These are phyloP conservation scores for Drosophila leontia DNA, from an alignment of 1,140 invertebrate genomes.

Conservation along the genomic window DNA sequence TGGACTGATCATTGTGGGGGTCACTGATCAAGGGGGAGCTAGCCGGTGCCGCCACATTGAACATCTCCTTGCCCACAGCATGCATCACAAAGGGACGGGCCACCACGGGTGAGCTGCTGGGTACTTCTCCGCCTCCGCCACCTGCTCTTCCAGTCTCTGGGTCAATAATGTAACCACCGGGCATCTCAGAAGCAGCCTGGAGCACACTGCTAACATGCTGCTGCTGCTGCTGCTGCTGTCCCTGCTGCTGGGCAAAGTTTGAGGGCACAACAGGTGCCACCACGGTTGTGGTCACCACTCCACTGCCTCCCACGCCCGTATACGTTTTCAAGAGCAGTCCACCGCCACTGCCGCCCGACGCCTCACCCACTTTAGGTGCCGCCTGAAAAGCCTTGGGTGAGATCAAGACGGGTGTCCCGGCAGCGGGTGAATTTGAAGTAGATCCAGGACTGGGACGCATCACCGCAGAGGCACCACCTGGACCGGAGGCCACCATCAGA, in stretches of 20 bases:
- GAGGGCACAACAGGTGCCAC: background rate
- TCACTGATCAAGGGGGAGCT: constrained; percentile 70
- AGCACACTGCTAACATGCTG: background rate
- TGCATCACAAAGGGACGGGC: constrained; percentile 51
- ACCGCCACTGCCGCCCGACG: background rate
- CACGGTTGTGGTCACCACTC: background rate
- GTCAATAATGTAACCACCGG: constrained; percentile 10
- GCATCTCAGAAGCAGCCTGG: background rate
- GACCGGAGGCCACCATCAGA: constrained; percentile 35
- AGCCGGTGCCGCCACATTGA: constrained; percentile 46
- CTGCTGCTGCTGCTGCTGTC: constrained; percentile 2
- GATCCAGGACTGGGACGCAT: constrained; percentile 53
- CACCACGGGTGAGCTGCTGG: constrained; percentile 5
- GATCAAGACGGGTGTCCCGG: constrained; percentile 17
- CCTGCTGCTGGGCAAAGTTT: constrained; percentile 11
- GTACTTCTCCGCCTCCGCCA: background rate
- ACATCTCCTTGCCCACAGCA: constrained; percentile 41
- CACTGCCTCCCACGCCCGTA: constrained; percentile 3
- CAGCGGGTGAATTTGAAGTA: constrained; percentile 8
- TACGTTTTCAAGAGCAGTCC: constrained; percentile 47
- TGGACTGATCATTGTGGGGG: constrained; percentile 84
- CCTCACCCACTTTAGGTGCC: constrained; percentile 9
- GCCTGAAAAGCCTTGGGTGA: constrained; percentile 35
- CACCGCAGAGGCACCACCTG: constrained; percentile 11
- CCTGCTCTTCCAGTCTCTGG: background rate